A percentile compares a stretch with the other conserved stretches of the same genome.
Evolutionary conservation across 1,140 invertebrate genomes (phyloP).

Genomic region (Mercenaria mercenaria): DNA sequence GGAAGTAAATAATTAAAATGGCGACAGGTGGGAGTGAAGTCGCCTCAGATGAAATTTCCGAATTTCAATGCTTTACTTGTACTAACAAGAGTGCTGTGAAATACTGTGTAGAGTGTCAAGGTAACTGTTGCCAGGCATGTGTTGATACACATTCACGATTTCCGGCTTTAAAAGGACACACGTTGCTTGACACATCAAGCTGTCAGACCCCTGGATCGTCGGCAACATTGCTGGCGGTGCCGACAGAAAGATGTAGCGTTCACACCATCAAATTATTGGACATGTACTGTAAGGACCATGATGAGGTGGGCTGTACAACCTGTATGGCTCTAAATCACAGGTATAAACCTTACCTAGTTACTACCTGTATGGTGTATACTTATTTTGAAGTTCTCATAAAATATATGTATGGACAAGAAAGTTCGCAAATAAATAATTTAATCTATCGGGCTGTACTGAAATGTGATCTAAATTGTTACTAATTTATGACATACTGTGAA

Average conservation of each 20-base stretch:
- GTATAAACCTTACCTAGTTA: neutral
- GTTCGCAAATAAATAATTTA: too few species aligned
- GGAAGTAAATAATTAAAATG: slow-evolving; percentile 4
- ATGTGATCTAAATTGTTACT: too few species aligned
- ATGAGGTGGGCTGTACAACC: neutral
- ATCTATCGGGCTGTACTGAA: too few species aligned
- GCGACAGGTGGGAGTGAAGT: neutral
- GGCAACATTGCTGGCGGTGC: neutral
- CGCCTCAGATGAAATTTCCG: neutral
- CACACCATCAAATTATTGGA: neutral
- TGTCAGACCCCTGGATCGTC: neutral
- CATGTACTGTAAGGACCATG: slow-evolving; percentile 4
- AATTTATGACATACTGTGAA: too few species aligned
- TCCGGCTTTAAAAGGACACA: neutral
- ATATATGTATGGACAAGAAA: too few species aligned
- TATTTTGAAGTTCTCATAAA: too few species aligned
- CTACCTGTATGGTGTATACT: too few species aligned
- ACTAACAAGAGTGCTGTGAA: neutral
- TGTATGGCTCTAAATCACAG: slow-evolving; percentile 7
- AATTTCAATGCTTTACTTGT: neutral
- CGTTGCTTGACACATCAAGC: neutral
- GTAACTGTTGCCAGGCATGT: slow-evolving; percentile 1
- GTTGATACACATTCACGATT: neutral
- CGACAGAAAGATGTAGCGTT: neutral
- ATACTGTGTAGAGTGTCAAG: slow-evolving; percentile 19